Evolutionary conservation across 2,888 invertebrate species (phyloP), one percentile per base, ranked within the genome.

Genomic region (Coenonympha glycerion): DNA sequence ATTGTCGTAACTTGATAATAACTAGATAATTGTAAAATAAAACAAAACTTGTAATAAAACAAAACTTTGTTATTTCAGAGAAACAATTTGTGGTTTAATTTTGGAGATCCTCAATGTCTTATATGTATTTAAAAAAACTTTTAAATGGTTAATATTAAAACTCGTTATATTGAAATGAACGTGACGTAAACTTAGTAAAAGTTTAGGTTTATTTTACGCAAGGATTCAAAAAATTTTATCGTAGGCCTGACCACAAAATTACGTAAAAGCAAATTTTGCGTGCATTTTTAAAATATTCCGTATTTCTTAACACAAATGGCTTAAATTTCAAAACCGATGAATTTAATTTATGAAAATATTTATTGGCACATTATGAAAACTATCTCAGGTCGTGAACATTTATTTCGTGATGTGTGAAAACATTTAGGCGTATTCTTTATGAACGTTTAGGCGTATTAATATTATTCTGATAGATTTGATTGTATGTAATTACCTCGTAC

Each of bases 341-440:
- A 40, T 39, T 28, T 37, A 44, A 42, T 45, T 45, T 39, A 24
- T 37, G 24, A 37, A 28, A 22, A 37, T n/a, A n/a, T n/a, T 13
- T 30, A 31, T 39, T 49, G 44, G 33, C 44, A 49, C 42, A 49
- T 45, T 49, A 44, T 37, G 36, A 49, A 49, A 44, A 21, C 30
- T 37, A n/a, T 36, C 34, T 26, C 26, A 11, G 45, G 34, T 45
- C 45, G 33, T 44, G 31, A 22, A 22, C 44, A 33, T 44, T 45
- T 33, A 28, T 19, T 16, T 42, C 19, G 11, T 19, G 11, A 30
- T 44, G 41, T 28, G 5, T 21, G 13, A 42, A 6, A 41, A 42
- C 37, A 22, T 39, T 22, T 37, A 34, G 0, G 34, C n/a, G n/a
- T n/a, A n/a, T 3, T n/a, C n/a, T n/a, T n/a, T n/a, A n/a, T n/a